phyloP scores from a whole-genome alignment of 1,140 invertebrate species.

The Heterodera carotae region DNA sequence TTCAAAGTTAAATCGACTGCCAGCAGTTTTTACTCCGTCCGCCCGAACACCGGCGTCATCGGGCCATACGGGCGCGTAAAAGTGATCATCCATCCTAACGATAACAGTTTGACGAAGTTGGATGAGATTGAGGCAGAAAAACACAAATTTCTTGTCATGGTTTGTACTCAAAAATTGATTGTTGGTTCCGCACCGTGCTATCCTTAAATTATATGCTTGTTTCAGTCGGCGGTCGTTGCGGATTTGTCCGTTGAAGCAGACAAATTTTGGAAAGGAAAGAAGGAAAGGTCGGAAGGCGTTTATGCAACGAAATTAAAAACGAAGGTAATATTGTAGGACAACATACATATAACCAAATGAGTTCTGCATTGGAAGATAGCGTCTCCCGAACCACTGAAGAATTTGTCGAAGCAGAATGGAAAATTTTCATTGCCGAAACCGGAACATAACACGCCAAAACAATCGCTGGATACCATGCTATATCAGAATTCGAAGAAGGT shows the following conservation, averaged over 20 bases:
- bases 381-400: too few species aligned
- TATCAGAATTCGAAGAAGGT: too few species aligned
- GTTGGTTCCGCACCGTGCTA: neutral
- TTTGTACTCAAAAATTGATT: neutral
- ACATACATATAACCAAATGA: too few species aligned
- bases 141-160: slow-evolving; percentile 17
- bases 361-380: too few species aligned
- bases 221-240: slow-evolving; percentile 5
- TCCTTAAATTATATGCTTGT: neutral
- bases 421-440: too few species aligned
- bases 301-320: neutral
- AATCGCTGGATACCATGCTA: too few species aligned
- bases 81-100: slow-evolving; percentile 9
- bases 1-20: slow-evolving; percentile 21
- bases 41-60: slow-evolving; percentile 11
- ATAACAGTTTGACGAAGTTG: slow-evolving; percentile 1
- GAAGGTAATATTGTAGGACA: neutral
- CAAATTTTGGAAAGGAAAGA: slow-evolving; percentile 18
- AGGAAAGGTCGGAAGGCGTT: neutral
- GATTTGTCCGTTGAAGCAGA: neutral
- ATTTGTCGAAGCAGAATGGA: too few species aligned
- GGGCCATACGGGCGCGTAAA: neutral
- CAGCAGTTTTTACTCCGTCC: slow-evolving; percentile 8
- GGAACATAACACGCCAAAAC: too few species aligned
- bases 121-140: slow-evolving; percentile 1